Conservation (phyloP, 2,113 vertebrate species). For the Nycticebus coucang region DNA sequence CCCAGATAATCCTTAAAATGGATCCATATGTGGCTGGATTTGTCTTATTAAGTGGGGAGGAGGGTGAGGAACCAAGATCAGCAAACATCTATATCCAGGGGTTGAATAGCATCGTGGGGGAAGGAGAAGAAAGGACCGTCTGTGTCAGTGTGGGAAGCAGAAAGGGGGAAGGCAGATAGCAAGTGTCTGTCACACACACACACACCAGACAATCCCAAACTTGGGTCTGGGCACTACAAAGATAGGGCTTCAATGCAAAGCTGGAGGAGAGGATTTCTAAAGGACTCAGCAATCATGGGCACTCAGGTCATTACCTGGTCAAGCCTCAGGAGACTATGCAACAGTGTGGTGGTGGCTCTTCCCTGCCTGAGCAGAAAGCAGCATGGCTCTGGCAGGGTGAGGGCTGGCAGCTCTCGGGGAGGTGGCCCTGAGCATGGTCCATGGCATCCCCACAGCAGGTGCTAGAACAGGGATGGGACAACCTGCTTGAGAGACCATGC, state of each 20-base stretch:
- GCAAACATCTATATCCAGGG: slow-evolving; percentile 45
- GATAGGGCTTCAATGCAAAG: background rate
- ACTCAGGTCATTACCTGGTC: too few species aligned
- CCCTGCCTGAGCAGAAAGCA: background rate
- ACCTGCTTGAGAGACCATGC: background rate
- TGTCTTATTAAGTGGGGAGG: slow-evolving; percentile 31
- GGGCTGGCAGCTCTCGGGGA: too few species aligned
- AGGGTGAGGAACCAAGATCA: background rate
- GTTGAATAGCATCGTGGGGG: background rate
- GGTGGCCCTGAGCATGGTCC: accelerated
- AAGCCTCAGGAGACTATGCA: background rate
- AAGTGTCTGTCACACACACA: background rate
- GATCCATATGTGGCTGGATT: slow-evolving; percentile 49
- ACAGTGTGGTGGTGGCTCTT: too few species aligned
- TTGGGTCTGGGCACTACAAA: background rate
- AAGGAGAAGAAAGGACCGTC: background rate
- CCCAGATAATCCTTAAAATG: slow-evolving; percentile 59
- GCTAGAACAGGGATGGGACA: too few species aligned
- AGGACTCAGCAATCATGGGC: background rate
- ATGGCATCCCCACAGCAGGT: accelerated
- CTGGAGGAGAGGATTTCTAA: background rate
- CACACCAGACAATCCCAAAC: background rate
- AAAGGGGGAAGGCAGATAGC: too few species aligned
- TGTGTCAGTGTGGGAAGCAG: background rate
- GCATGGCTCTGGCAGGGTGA: background rate